A percentile compares a stretch with the other conserved stretches of the same genome.
Conservation (phyloP, 2,888 invertebrate species). For the Tipula confusa region DNA sequence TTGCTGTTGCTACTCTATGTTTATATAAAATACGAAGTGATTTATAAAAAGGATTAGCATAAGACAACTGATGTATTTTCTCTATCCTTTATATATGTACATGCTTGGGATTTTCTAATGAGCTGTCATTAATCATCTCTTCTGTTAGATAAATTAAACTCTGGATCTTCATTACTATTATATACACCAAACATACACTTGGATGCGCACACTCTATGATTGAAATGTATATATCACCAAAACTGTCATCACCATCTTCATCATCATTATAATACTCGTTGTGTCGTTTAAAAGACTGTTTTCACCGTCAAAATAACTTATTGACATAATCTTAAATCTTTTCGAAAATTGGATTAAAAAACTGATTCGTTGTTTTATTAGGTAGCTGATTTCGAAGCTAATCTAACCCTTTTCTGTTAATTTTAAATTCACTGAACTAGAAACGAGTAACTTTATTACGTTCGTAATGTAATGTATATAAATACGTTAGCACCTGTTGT, state of each 20-base stretch:
- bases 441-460: background rate
- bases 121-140: background rate
- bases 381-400: background rate
- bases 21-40: background rate
- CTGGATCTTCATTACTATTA: background rate
- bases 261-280: background rate
- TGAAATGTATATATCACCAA: background rate
- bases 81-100: background rate
- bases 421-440: background rate
- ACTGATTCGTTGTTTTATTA: background rate
- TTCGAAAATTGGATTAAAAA: background rate
- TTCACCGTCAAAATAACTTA: background rate
- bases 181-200: no score
- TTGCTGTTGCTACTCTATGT: background rate
- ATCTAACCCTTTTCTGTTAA: background rate
- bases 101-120: background rate
- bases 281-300: background rate
- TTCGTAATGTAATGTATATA: background rate
- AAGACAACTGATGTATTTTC: background rate
- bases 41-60: conserved; percentile 7
- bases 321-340: background rate
- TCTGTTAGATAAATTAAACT: background rate
- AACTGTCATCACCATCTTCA: background rate
- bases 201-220: background rate
- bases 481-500: background rate